phyloP scores from a whole-genome alignment of 2,113 vertebrate species.

The Varanus komodoensis region DNA sequence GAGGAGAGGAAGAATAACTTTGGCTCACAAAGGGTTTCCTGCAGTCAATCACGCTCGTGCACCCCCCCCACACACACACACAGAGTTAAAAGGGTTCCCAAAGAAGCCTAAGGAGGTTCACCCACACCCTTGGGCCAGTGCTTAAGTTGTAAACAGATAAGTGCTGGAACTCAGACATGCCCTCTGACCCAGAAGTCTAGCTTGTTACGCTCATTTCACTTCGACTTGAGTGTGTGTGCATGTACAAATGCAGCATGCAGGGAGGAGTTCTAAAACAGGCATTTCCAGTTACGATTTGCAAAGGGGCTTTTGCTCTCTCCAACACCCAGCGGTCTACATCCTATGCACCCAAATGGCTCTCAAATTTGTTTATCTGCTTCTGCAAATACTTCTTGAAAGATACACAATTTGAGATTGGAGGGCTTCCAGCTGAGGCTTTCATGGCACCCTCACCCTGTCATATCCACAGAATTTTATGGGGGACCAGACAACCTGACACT shows the following conservation, averaged over 20 bases:
- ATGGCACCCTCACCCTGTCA: too few relatives aligned
- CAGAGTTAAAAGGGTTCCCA: not conserved
- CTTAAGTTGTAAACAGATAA: not conserved
- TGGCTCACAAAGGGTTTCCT: slow-evolving; percentile 19
- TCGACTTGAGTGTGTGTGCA: not conserved
- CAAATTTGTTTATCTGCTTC: not conserved
- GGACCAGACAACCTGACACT: too few relatives aligned
- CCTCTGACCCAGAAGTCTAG: not conserved
- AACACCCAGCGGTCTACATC: not conserved
- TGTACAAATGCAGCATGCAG: not conserved
- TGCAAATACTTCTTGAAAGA: not conserved
- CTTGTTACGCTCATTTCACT: not conserved
- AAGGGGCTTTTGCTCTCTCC: not conserved
- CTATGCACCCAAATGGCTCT: not conserved
- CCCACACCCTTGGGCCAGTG: slow-evolving; percentile 10
- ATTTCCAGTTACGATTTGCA: not conserved
- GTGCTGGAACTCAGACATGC: not conserved
- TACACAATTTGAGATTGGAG: not conserved
- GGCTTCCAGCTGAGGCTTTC: too few relatives aligned
- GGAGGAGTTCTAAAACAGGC: not conserved
- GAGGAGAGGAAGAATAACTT: slow-evolving; percentile 1
- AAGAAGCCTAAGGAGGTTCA: not conserved
- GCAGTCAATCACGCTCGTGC: not conserved
- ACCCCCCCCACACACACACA: too few relatives aligned
- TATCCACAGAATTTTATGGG: too few relatives aligned